These are phyloP conservation scores for Megalops atlanticus DNA, from an alignment of 2,113 vertebrate genomes.

Conservation along the genomic window DNA sequence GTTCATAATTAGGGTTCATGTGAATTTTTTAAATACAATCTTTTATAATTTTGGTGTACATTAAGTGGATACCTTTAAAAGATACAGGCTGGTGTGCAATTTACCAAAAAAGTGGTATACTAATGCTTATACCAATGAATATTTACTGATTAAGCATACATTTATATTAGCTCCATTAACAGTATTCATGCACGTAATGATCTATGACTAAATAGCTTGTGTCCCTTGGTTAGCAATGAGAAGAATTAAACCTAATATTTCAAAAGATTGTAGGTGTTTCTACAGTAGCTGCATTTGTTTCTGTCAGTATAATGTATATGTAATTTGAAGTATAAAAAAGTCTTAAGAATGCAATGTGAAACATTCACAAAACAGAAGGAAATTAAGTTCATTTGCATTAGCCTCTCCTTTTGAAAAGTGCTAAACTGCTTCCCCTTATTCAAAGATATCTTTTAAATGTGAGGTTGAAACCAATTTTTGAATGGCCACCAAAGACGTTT, in stretches of 20 bases:
- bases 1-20: not conserved
- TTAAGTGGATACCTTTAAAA: not conserved
- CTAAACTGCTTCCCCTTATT: slow-evolving; percentile 78
- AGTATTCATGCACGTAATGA: slow-evolving; percentile 71
- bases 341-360: slow-evolving; percentile 54
- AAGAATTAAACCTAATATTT: slow-evolving; percentile 59
- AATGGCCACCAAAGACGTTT: slow-evolving; percentile 77
- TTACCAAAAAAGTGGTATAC: slow-evolving; percentile 64
- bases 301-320: no score
- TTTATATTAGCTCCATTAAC: slow-evolving; percentile 59
- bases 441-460: slow-evolving; percentile 77
- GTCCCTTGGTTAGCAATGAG: slow-evolving; percentile 67
- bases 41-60: not conserved
- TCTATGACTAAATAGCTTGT: slow-evolving; percentile 61
- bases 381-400: slow-evolving; percentile 75
- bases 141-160: slow-evolving; percentile 59
- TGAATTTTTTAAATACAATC: not conserved
- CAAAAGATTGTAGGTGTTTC: slow-evolving; percentile 57
- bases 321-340: slow-evolving; percentile 50
- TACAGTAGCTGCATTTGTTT: slow-evolving; percentile 48
- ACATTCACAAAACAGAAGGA: slow-evolving; percentile 72
- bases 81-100: not conserved
- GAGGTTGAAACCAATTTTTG: slow-evolving; percentile 79
- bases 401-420: slow-evolving; percentile 69
- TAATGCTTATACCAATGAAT: slow-evolving; percentile 62